These are phyloP conservation scores for Rhinichthys klamathensis DNA, from an alignment of 2,113 vertebrate genomes.

Conservation along the genomic window DNA sequence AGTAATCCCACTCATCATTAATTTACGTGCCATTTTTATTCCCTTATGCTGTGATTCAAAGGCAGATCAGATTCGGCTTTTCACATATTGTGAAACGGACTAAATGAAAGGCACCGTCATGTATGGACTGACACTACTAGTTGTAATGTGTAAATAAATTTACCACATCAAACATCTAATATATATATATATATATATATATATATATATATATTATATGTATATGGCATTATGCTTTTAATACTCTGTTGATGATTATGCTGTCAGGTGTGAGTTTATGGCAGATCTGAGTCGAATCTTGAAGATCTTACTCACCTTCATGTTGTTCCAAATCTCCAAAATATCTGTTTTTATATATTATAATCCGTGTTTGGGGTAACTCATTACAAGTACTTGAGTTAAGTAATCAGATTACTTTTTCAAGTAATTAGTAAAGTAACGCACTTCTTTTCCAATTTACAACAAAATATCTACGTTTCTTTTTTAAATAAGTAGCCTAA, in stretches of 20 bases:
- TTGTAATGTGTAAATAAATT: background rate
- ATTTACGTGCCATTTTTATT: slow-evolving; percentile 68
- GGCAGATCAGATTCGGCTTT: slow-evolving; percentile 49
- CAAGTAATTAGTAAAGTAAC: too few species aligned
- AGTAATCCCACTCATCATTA: slow-evolving; percentile 76
- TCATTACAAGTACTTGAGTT: too few species aligned
- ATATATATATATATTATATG: background rate
- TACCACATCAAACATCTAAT: background rate
- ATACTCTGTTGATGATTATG: background rate
- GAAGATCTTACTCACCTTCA: background rate
- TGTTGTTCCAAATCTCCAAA: background rate
- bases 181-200: background rate
- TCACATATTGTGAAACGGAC: slow-evolving; percentile 6
- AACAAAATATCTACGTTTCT: too few species aligned
- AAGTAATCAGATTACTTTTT: too few species aligned
- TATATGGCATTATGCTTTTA: background rate
- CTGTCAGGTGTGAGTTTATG: background rate
- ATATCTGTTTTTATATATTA: background rate
- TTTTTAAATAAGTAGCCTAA: too few species aligned
- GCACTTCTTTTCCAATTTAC: too few species aligned
- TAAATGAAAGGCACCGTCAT: background rate
- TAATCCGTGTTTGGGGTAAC: too few species aligned
- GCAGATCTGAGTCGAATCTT: background rate
- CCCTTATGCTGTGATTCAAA: slow-evolving; percentile 60
- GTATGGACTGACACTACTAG: background rate